Percentiles rank a stretch among this genome's conserved stretches.
Conservation (phyloP, 64 coral and sea anemone genomes). For the Montipora capricornis region DNA sequence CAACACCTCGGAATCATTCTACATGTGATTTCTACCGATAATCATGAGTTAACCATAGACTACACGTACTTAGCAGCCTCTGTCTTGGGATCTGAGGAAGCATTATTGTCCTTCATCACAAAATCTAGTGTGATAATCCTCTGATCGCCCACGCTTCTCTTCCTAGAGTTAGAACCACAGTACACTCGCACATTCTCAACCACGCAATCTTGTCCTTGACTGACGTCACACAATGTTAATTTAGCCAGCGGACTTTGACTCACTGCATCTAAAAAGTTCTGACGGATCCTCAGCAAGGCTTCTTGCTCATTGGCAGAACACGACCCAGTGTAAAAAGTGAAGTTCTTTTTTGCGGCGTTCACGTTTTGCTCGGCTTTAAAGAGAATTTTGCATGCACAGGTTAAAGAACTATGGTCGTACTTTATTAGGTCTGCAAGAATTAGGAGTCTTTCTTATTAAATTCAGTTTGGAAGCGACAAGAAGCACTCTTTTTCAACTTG, state of each 20-base stretch:
- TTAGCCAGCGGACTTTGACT: conserved; percentile 84
- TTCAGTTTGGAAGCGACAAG: too few species aligned
- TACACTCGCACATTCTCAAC: conserved; percentile 87
- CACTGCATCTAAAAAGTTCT: conserved; percentile 83
- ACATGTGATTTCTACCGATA: too few species aligned
- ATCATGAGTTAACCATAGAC: not conserved
- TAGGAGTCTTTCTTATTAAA: too few species aligned
- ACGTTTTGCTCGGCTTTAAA: conserved; percentile 68
- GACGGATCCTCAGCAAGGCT: conserved; percentile 75
- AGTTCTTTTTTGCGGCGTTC: conserved; percentile 77
- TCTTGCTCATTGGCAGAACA: conserved; percentile 60
- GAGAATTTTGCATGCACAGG: not conserved
- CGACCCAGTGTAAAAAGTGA: conserved; percentile 90
- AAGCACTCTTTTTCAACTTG: too few species aligned
- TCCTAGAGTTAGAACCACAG: conserved; percentile 70
- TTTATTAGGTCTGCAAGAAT: too few species aligned
- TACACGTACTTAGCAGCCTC: conserved; percentile 53
- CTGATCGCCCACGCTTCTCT: conserved; percentile 32
- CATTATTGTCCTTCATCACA: conserved; percentile 77
- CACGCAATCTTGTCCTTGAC: conserved; percentile 72
- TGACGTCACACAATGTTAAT: conserved; percentile 65
- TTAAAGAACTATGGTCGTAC: too few species aligned
- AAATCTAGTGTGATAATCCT: conserved; percentile 91
- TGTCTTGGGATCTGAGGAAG: conserved; percentile 56
- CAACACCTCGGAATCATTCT: too few species aligned